Evolutionary conservation across 30 jellyfish, hydroid and myxozoan species (phyloP).

Genomic region (Chironex yamaguchii): DNA sequence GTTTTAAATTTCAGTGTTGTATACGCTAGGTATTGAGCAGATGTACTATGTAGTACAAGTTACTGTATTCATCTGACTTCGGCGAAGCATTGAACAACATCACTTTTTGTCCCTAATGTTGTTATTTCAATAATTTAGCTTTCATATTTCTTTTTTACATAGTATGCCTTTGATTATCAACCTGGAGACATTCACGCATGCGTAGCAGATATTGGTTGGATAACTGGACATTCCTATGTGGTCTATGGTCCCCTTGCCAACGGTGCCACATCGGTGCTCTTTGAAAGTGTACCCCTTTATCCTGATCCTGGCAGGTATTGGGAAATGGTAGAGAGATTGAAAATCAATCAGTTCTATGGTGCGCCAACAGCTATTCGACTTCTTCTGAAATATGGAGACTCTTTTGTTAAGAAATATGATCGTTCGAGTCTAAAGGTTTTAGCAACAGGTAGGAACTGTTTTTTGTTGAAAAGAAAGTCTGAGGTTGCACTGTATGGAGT

Average conservation of each 20-base stretch:
- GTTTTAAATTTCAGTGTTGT: too few relatives aligned
- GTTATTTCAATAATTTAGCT: not conserved
- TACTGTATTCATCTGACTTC: not conserved
- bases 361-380: constrained; percentile 98
- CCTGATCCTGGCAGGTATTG: constrained; percentile 99
- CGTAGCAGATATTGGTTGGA: constrained; percentile 99
- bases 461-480: too few relatives aligned
- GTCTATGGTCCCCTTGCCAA: constrained; percentile 97
- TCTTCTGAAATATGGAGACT: constrained; percentile 83
- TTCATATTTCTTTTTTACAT: not conserved
- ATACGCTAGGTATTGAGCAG: too few relatives aligned
- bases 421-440: constrained; percentile 81
- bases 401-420: constrained; percentile 83
- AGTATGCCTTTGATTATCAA: constrained; percentile 89
- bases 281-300: constrained; percentile 96
- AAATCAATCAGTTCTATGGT: constrained; percentile 91
- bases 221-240: constrained; percentile 96
- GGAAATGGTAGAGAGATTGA: constrained; percentile 94
- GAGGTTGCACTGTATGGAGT: too few relatives aligned
- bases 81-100: not conserved
- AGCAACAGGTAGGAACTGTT: constrained; percentile 92
- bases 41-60: not conserved
- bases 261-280: constrained; percentile 93
- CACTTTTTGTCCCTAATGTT: too few relatives aligned
- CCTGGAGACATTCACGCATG: constrained; percentile 97